A percentile compares a stretch with the other conserved stretches of the same genome.
These are phyloP conservation scores for Eueides isabella DNA, from an alignment of 1,140 invertebrate genomes.

Conservation along the genomic window DNA sequence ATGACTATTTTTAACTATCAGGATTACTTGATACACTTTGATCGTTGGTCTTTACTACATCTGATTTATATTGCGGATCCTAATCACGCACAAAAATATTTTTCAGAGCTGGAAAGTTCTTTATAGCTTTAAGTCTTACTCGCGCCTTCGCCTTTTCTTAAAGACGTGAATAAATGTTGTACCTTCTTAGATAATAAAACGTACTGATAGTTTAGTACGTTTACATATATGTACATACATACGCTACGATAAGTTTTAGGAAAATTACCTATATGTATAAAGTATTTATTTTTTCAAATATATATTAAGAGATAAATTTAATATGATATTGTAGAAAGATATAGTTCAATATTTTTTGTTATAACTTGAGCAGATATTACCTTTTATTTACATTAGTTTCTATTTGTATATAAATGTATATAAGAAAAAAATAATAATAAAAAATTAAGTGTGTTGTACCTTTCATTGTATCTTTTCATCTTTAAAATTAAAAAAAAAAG, in stretches of 20 bases:
- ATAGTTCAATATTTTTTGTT: neutral
- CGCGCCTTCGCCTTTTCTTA: neutral
- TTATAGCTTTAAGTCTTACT: neutral
- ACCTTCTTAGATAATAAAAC: neutral
- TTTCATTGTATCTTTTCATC: too few species aligned
- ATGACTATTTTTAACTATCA: neutral
- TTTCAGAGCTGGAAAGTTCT: neutral
- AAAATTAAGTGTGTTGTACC: too few species aligned
- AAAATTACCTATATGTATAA: neutral
- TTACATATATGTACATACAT: too few species aligned
- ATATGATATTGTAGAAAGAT: neutral
- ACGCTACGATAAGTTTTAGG: neutral
- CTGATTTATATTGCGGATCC: neutral
- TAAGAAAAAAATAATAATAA: neutral
- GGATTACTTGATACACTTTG: too few species aligned
- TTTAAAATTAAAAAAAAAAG: too few species aligned
- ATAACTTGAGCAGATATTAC: neutral
- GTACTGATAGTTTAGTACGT: too few species aligned
- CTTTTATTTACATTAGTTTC: neutral
- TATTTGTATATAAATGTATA: neutral
- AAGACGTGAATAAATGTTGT: neutral
- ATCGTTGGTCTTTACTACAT: neutral
- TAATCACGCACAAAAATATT: slow-evolving; percentile 3
- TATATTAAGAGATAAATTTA: too few species aligned
- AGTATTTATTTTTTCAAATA: too few species aligned